Base-by-base conservation (phyloP, 2,113 vertebrate species). In the Scatophagus argus region DNA sequence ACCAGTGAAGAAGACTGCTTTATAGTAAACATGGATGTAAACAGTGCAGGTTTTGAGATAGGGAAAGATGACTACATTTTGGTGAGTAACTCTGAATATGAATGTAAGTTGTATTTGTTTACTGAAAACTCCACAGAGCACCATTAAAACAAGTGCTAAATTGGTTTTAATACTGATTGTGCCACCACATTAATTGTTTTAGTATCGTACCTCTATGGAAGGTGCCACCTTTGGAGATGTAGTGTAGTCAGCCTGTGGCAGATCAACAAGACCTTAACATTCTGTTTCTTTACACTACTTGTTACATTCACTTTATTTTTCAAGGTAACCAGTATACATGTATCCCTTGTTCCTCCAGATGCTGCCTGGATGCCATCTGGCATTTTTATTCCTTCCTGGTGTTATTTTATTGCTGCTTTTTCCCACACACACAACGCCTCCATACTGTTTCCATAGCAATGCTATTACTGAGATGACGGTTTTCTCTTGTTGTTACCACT, bases 401-500 rank as follows among this genome's bases (percentile, higher is more conserved):
- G 82, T 88, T 82, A 77, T 87, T 82, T 86, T 83, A 89, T 88
- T 90, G 85, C 88, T 89, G 81, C 85, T 81, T 87, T 73, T 82
- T 63, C 79, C 87, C 88, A 79, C 89, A 87, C 89, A 88, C 83
- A 84, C 17, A 89, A 90, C 90, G 90, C 92, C 90, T 92, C 88
- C 91, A 87, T 89, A 84, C 81, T 41, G 91, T 93, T 93, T 90
- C 92, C 91, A 93, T 93, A 91, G 92, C 88, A 82, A 92, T 92
- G 89, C 89, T 86, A 82, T 91, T 83, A 88, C 83, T 43, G 83
- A 79, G 79, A 87, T 91, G 88, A 84, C 62, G 71, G 60, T 62
- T 85, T 79, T 74, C 86, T 86, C 82, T 84, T 27, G 69, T 80
- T 85, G 88, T 87, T 89, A 87, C 80, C 78, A 74, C 90, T 87